Conservation (phyloP, 1,140 invertebrate genomes). For the Saccostrea glomerata region DNA sequence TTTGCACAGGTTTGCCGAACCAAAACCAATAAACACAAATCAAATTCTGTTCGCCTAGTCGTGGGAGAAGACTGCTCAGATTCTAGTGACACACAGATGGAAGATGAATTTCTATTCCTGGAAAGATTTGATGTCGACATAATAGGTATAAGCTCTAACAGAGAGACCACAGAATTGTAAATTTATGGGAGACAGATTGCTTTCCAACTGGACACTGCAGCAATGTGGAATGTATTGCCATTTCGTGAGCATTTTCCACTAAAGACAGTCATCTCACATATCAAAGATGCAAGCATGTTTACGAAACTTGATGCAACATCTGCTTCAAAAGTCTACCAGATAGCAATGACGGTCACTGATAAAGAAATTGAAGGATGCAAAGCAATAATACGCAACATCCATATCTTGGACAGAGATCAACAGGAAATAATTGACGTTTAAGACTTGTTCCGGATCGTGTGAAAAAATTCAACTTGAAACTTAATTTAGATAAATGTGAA, state of each 20-base stretch:
- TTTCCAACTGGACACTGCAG: constrained; percentile 21
- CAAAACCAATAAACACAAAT: no score
- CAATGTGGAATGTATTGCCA: constrained; percentile 24
- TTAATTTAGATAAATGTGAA: constrained; percentile 44
- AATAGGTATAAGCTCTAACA: no score
- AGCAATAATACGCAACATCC: constrained; percentile 46
- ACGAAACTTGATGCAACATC: constrained; percentile 47
- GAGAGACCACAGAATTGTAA: neutral
- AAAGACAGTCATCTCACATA: neutral
- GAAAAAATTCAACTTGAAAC: neutral
- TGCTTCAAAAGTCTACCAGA: neutral
- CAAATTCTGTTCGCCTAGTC: neutral
- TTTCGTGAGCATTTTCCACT: no score
- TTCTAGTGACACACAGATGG: no score
- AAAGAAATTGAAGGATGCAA: neutral
- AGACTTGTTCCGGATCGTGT: no score
- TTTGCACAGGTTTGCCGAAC: neutral
- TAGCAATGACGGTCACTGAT: constrained; percentile 50
- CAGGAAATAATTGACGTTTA: constrained; percentile 58
- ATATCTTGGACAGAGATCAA: constrained; percentile 29
- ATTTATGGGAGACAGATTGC: neutral
- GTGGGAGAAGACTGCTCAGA: neutral
- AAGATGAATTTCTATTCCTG: no score
- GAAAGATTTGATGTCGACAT: neutral
- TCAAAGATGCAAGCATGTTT: constrained; percentile 44